These are phyloP conservation scores for Neodiprion lecontei DNA, from an alignment of 1,140 invertebrate species.

Conservation along the genomic window DNA sequence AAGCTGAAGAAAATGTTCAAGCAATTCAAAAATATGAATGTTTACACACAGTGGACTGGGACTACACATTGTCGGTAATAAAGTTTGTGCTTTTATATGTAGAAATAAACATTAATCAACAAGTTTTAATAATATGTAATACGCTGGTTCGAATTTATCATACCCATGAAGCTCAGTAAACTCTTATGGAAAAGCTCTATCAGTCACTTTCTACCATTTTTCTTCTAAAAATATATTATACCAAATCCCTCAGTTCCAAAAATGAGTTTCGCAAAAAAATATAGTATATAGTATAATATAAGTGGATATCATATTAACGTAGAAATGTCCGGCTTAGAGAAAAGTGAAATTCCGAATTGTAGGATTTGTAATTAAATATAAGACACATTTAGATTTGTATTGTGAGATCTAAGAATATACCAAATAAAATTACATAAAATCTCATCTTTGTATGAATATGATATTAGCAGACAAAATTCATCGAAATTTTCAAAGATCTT, in stretches of 20 bases:
- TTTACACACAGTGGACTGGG: background rate
- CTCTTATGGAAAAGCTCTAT: background rate
- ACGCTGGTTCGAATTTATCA: background rate
- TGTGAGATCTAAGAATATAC: too few relatives aligned
- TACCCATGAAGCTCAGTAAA: background rate
- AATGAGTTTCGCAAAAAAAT: background rate
- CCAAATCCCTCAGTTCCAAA: background rate
- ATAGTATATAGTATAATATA: background rate
- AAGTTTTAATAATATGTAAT: slow-evolving; percentile 1
- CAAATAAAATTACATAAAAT: too few relatives aligned
- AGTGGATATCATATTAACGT: background rate
- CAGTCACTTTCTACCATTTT: background rate
- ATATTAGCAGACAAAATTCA: too few relatives aligned
- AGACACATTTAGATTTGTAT: too few relatives aligned
- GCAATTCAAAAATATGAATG: background rate
- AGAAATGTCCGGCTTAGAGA: background rate
- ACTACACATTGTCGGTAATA: background rate
- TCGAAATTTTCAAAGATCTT: too few relatives aligned
- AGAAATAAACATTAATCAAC: background rate
- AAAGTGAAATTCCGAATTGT: too few relatives aligned
- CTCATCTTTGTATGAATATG: too few relatives aligned
- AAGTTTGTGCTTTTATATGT: background rate
- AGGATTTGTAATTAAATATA: too few relatives aligned
- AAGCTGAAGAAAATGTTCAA: too few relatives aligned
- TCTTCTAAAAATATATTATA: background rate